Conservation (phyloP, 2,888 invertebrate species). For the Trisateles emortualis region DNA sequence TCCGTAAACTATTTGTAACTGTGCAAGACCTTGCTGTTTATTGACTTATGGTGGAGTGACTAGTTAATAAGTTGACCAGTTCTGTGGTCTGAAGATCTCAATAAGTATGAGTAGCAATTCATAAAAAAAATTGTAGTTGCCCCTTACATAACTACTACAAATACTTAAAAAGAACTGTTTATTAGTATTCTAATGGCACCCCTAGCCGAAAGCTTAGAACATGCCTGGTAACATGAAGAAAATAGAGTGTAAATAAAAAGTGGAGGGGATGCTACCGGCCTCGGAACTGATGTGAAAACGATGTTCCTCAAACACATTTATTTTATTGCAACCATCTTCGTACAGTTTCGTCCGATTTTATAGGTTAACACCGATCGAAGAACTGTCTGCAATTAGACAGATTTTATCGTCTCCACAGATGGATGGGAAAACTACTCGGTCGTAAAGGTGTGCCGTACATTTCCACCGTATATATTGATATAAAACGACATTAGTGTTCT, state of each 20-base stretch:
- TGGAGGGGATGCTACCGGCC: constrained; percentile 19
- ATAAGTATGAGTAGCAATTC: no score
- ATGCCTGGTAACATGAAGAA: constrained; percentile 32
- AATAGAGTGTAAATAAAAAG: constrained; percentile 34
- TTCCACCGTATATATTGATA: not conserved
- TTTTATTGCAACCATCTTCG: constrained; percentile 59
- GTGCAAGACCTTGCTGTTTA: no score
- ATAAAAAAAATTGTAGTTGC: no score
- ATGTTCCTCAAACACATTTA: constrained; percentile 63
- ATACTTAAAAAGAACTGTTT: not conserved
- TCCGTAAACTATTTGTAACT: no score
- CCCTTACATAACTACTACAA: no score
- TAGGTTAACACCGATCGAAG: constrained; percentile 22
- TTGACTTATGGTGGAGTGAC: no score
- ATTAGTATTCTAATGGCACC: not conserved
- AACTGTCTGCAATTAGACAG: constrained; percentile 37
- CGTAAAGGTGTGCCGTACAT: not conserved
- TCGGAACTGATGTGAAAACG: constrained; percentile 63
- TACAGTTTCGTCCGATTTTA: constrained; percentile 48
- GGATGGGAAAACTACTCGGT: constrained; percentile 3
- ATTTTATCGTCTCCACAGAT: constrained; percentile 28
- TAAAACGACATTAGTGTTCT: no score
- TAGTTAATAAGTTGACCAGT: no score
- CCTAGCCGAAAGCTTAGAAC: constrained; percentile 25
- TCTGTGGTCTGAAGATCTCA: no score